phyloP scores from a whole-genome alignment of 2,888 invertebrate species.

The Hypselothyrea guttata region DNA sequence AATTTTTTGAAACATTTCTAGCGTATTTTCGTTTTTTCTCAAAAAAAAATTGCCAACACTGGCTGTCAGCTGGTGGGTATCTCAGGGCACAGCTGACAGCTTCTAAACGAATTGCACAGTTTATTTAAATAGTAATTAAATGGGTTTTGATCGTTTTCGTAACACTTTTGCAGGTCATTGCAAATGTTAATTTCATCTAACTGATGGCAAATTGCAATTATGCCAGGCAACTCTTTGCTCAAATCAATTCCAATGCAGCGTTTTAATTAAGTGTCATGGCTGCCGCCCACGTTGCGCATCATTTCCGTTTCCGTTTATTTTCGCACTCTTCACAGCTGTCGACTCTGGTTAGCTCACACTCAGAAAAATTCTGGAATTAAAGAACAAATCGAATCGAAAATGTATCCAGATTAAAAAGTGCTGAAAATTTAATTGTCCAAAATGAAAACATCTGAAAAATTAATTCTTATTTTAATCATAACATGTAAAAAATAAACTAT shows the following conservation, averaged over 20 bases:
- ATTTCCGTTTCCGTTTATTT: constrained; percentile 41
- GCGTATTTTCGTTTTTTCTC: too few species aligned
- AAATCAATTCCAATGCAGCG: constrained; percentile 50
- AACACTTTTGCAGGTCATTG: constrained; percentile 26
- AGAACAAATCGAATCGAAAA: too few species aligned
- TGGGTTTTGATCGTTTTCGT: constrained; percentile 22
- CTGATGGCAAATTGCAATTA: constrained; percentile 47
- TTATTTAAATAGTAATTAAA: constrained; percentile 65
- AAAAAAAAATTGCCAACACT: too few species aligned
- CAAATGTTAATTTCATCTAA: constrained; percentile 38
- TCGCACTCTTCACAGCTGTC: neutral
- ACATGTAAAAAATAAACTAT: too few species aligned
- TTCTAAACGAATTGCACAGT: constrained; percentile 58
- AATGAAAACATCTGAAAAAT: too few species aligned
- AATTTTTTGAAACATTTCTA: too few species aligned
- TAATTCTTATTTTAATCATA: too few species aligned
- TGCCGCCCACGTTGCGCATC: constrained; percentile 35
- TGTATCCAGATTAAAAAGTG: too few species aligned
- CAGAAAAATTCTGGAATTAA: too few species aligned
- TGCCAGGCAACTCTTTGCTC: constrained; percentile 30
- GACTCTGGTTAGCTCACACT: too few species aligned
- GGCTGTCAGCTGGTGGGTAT: constrained; percentile 1
- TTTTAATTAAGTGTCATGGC: constrained; percentile 48
- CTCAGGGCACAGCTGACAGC: constrained; percentile 1
- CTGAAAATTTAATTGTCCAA: too few species aligned